Evolutionary conservation across 2,113 vertebrate species (phyloP).

Genomic region (Plecotus auritus): DNA sequence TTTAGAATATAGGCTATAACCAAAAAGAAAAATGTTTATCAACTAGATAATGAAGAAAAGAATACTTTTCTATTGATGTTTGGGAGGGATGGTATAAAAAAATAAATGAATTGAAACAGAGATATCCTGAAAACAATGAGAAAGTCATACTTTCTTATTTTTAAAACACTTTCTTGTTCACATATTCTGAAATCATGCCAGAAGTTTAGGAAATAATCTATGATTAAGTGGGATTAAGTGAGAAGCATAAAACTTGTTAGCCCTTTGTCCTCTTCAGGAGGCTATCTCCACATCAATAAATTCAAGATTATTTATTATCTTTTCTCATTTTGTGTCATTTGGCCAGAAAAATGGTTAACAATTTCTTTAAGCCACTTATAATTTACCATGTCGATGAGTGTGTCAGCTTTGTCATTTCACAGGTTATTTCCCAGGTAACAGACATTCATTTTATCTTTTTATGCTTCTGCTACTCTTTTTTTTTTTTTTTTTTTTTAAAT

Average conservation of each 20-base stretch:
- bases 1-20: neutral
- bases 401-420: constrained; percentile 52
- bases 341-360: constrained; percentile 52
- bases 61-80: neutral
- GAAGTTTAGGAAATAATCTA: constrained; percentile 18
- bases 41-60: neutral
- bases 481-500: too few species aligned
- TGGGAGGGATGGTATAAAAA: neutral
- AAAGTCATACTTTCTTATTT: neutral
- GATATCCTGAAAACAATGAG: neutral
- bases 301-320: constrained; percentile 49
- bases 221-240: constrained; percentile 26
- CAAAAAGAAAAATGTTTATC: neutral
- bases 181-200: constrained; percentile 17
- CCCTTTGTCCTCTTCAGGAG: constrained; percentile 16
- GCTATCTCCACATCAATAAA: constrained; percentile 11
- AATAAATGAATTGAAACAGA: neutral
- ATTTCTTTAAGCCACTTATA: constrained; percentile 50
- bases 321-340: constrained; percentile 44
- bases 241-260: neutral
- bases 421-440: constrained; percentile 62
- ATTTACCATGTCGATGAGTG: constrained; percentile 50
- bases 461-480: too few species aligned
- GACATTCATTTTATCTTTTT: constrained; percentile 45
- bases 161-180: neutral